Conservation (phyloP, 2,888 invertebrate genomes). For the Sinelater perroti region DNA sequence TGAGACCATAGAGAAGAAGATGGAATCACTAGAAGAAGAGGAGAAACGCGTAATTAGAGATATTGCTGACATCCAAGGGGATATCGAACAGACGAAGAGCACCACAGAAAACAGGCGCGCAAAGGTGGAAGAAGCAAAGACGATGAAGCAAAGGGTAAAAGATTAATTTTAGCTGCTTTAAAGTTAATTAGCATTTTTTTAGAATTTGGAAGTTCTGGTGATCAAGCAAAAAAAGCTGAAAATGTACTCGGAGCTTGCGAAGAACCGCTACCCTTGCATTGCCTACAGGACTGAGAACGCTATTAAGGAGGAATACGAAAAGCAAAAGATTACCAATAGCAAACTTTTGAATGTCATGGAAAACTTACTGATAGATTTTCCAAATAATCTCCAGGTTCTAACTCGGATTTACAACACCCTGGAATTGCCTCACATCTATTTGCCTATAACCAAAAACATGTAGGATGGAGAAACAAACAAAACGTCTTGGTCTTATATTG, state of each 20-base stretch:
- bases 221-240: slow-evolving; percentile 75
- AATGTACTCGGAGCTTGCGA: slow-evolving; percentile 65
- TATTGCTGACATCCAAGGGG: background rate
- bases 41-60: slow-evolving; percentile 12
- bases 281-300: slow-evolving; percentile 58
- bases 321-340: slow-evolving; percentile 67
- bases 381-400: slow-evolving; percentile 63
- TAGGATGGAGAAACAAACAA: no score
- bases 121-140: slow-evolving; percentile 26
- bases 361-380: slow-evolving; percentile 69
- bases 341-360: slow-evolving; percentile 68
- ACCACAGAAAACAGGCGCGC: background rate
- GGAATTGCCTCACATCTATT: slow-evolving; percentile 49
- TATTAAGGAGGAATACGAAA: slow-evolving; percentile 66
- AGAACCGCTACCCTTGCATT: slow-evolving; percentile 53
- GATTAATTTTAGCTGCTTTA: background rate
- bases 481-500: no score
- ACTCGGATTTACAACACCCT: slow-evolving; percentile 64
- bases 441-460: no score
- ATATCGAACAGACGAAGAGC: background rate
- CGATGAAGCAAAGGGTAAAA: slow-evolving; percentile 21
- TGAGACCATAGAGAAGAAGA: slow-evolving; percentile 10
- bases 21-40: slow-evolving; percentile 20
- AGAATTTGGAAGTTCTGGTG: slow-evolving; percentile 70
- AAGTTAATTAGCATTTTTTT: slow-evolving; percentile 32